A percentile compares a stretch with the other conserved stretches of the same genome.
phyloP scores from a whole-genome alignment of 2,113 vertebrate species.

The Gopherus evgoodei region DNA sequence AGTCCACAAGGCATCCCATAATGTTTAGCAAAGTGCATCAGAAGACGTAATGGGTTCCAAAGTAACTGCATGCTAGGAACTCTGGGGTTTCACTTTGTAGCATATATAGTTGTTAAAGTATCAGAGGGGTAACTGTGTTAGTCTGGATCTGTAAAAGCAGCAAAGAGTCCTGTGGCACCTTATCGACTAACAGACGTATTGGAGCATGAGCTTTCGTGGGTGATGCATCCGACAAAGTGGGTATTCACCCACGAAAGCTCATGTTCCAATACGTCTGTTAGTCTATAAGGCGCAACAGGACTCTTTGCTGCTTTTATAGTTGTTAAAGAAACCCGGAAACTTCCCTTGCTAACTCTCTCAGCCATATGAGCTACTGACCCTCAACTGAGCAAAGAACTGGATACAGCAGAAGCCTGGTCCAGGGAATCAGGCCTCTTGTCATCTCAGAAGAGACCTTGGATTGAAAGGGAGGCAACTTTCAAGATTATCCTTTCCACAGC shows the following conservation, averaged over 20 bases:
- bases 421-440: not conserved
- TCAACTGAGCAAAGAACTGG: not conserved
- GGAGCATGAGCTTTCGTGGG: too few species aligned
- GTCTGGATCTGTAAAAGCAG: too few species aligned
- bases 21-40: not conserved
- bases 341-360: not conserved
- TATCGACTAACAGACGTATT: too few species aligned
- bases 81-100: not conserved
- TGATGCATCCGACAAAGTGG: too few species aligned
- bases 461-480: not conserved
- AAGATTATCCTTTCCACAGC: not conserved
- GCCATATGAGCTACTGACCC: not conserved
- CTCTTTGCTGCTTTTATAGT: not conserved
- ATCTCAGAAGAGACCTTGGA: not conserved
- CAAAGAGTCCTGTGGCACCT: too few species aligned
- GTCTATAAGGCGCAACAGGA: too few species aligned
- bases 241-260: too few species aligned
- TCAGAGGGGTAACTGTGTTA: too few species aligned
- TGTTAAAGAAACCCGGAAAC: not conserved
- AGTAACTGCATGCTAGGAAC: not conserved
- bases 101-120: not conserved
- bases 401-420: not conserved
- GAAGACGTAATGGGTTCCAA: not conserved
- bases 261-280: too few species aligned
- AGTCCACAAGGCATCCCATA: not conserved